Evolutionary conservation across 2,797 vertebrate genomes (phyloP).

Genomic region (Poeciliopsis infans): DNA sequence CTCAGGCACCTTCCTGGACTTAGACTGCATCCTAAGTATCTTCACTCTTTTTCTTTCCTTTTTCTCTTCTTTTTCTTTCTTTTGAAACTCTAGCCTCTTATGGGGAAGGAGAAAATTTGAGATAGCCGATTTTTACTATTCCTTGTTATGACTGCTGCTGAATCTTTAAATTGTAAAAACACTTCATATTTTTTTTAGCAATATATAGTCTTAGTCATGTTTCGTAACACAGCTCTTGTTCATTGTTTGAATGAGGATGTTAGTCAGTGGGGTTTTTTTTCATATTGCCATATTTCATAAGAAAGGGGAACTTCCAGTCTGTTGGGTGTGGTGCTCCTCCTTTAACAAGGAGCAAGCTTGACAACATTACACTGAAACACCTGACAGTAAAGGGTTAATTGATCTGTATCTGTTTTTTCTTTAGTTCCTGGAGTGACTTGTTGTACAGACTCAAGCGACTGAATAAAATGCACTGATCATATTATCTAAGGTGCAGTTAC

Average conservation of each 20-base stretch:
- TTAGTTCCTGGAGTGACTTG: not conserved
- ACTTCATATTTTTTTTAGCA: not conserved
- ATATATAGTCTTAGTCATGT: not conserved
- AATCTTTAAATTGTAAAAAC: not conserved
- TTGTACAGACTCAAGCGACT: not conserved
- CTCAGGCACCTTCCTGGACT: not conserved
- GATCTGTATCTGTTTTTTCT: not conserved
- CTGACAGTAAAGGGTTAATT: not conserved
- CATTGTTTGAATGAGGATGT: not conserved
- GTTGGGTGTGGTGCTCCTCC: not conserved
- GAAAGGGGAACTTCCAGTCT: constrained; percentile 1
- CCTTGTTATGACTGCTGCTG: not conserved
- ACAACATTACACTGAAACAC: constrained; percentile 1
- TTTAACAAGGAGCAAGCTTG: not conserved
- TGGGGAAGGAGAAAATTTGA: not conserved
- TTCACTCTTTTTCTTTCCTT: not conserved
- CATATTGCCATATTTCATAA: not conserved
- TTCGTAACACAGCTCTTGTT: not conserved
- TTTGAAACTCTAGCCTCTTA: not conserved
- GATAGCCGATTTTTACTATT: no score
- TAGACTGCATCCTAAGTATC: not conserved
- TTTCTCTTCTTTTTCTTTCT: no score
- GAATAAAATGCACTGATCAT: not conserved
- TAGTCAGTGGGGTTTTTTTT: not conserved
- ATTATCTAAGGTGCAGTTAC: not conserved